phyloP scores from a whole-genome alignment of 1,140 invertebrate genomes.

The Eumaeus atala region DNA sequence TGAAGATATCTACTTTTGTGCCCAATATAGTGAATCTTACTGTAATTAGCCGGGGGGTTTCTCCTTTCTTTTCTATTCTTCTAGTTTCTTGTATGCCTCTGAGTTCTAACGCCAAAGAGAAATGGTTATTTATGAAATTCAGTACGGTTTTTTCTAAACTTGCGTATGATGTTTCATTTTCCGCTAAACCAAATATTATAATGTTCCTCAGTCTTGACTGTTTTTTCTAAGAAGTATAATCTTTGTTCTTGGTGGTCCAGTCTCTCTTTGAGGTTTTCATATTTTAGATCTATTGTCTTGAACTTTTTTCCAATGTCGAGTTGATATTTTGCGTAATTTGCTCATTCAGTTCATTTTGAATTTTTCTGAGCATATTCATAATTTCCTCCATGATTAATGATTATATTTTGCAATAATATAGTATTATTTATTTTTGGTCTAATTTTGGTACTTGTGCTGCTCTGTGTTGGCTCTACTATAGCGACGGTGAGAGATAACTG shows the following conservation, averaged over 20 bases:
- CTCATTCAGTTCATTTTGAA: conserved; percentile 20
- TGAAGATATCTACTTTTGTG: background rate
- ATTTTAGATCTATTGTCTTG: too few species aligned
- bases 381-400: conserved; percentile 21
- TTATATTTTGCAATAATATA: too few species aligned
- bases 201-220: too few species aligned
- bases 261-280: too few species aligned
- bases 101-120: background rate
- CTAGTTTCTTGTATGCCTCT: conserved; percentile 7
- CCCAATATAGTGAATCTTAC: background rate
- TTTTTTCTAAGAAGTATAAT: conserved; percentile 21
- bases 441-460: too few species aligned
- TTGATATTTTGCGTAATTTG: conserved; percentile 19
- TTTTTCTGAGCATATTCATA: conserved; percentile 19
- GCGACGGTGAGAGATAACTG: too few species aligned
- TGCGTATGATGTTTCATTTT: background rate
- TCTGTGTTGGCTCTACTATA: too few species aligned
- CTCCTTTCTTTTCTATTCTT: conserved; percentile 11
- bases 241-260: conserved; percentile 20
- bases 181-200: conserved; percentile 14
- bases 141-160: conserved; percentile 11
- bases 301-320: conserved; percentile 15
- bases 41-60: conserved; percentile 5
- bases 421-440: too few species aligned
- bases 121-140: conserved; percentile 16